Evolutionary conservation across 2,797 vertebrate genomes (phyloP).

Genomic region (Melanogrammus aeglefinus): DNA sequence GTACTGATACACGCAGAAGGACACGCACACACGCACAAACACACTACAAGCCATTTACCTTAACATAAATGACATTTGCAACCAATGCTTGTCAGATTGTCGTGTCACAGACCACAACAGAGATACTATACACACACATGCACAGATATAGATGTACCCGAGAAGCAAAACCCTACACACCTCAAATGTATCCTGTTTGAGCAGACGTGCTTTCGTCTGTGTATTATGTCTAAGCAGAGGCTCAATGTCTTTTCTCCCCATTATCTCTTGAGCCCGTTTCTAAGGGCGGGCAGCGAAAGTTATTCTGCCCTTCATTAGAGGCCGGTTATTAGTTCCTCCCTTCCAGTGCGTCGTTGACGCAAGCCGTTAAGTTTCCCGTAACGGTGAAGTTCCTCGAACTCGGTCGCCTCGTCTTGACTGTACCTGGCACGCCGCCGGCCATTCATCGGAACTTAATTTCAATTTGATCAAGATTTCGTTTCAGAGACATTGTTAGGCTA

Average conservation of each 20-base stretch:
- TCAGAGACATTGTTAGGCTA: constrained; percentile 67
- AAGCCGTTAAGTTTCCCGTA: neutral
- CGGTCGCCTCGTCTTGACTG: constrained; percentile 48
- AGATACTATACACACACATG: neutral
- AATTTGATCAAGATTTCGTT: constrained; percentile 70
- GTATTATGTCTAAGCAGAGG: neutral
- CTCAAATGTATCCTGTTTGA: neutral
- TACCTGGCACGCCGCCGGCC: constrained; percentile 58
- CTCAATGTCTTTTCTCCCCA: neutral
- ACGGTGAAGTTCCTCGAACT: constrained; percentile 35
- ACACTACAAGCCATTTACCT: neutral
- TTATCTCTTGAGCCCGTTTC: neutral
- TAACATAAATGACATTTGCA: neutral
- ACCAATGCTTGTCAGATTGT: neutral
- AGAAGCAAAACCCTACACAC: neutral
- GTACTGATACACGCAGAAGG: too few species aligned
- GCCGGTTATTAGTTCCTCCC: neutral
- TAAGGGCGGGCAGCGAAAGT: neutral
- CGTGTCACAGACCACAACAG: neutral
- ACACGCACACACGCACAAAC: too few species aligned
- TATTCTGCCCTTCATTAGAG: neutral
- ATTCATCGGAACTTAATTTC: constrained; percentile 69
- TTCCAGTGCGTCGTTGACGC: neutral
- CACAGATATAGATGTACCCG: neutral
- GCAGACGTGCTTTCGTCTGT: neutral